Evolutionary conservation across 2,797 vertebrate species (phyloP).

Genomic region (Peromyscus aztecus): DNA sequence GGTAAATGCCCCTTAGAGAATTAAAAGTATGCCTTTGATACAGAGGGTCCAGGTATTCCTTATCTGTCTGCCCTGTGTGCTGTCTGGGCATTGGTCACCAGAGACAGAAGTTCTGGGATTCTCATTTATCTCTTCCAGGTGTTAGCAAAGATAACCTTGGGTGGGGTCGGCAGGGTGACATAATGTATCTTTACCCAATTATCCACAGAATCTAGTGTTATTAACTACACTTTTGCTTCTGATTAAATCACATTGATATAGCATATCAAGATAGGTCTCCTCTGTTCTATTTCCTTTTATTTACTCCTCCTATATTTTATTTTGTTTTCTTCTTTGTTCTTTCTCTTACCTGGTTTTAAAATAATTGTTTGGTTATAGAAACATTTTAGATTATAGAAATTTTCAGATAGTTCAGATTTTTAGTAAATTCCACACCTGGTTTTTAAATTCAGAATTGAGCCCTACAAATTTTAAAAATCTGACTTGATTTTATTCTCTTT

Average conservation of each 20-base stretch:
- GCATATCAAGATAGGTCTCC: not conserved
- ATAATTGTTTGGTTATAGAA: constrained; percentile 2
- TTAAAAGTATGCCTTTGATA: not conserved
- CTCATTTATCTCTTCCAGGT: not conserved
- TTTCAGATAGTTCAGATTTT: not conserved
- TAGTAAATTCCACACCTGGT: not conserved
- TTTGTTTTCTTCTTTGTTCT: not conserved
- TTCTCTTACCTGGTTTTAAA: not conserved
- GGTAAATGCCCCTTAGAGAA: too few species aligned
- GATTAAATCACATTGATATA: not conserved
- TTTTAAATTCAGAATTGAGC: not conserved
- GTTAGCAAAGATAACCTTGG: not conserved
- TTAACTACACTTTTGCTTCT: not conserved
- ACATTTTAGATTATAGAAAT: not conserved
- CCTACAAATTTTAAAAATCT: not conserved
- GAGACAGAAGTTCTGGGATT: not conserved
- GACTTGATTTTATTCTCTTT: not conserved
- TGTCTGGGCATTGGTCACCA: not conserved
- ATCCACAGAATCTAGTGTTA: not conserved
- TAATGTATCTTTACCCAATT: not conserved
- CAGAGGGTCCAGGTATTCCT: too few species aligned
- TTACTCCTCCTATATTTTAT: not conserved
- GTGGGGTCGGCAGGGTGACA: not conserved
- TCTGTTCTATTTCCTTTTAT: not conserved
- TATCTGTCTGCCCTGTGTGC: not conserved